These are phyloP conservation scores for Brachirus orientalis DNA, from an alignment of 2,113 vertebrate species.

Conservation along the genomic window DNA sequence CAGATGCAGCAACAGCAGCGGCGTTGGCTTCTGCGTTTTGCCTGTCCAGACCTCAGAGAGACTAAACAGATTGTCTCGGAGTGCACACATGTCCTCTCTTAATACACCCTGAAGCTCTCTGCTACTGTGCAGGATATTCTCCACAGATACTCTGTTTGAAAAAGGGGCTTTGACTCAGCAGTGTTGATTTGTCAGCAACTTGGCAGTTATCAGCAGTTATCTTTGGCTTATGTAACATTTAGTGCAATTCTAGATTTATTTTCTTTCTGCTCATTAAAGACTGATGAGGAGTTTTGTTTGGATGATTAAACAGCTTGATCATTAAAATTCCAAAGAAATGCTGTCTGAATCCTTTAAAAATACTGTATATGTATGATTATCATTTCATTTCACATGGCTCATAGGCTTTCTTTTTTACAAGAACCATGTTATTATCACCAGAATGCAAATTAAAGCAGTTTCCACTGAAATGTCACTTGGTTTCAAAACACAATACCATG, in stretches of 20 bases:
- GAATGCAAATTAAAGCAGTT: conserved; percentile 7
- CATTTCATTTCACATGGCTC: conserved; percentile 1
- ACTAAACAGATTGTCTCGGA: conserved; percentile 53
- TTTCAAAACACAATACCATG: conserved; percentile 19
- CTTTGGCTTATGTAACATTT: conserved; percentile 12
- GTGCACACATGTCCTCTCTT: conserved; percentile 23
- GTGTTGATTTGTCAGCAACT: conserved; percentile 33
- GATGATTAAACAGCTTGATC: conserved; percentile 4
- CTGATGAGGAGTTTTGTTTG: conserved; percentile 7
- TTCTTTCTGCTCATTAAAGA: conserved; percentile 9
- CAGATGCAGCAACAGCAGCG: conserved; percentile 3
- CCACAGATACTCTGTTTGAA: conserved; percentile 3
- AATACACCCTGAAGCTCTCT: conserved; percentile 26
- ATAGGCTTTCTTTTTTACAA: neutral
- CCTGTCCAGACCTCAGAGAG: conserved; percentile 42
- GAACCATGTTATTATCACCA: conserved; percentile 8
- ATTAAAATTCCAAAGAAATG: conserved; percentile 16
- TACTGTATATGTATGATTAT: conserved; percentile 3
- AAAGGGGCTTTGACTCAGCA: conserved; percentile 4
- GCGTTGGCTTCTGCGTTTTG: too few relatives aligned
- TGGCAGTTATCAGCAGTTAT: conserved; percentile 5
- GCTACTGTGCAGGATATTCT: conserved; percentile 12
- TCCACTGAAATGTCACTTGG: conserved; percentile 8
- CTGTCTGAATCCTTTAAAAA: conserved; percentile 17
- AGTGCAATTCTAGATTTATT: conserved; percentile 8